Evolutionary conservation across 2,113 vertebrate genomes (phyloP).

Genomic region (Tonatia bakeri): DNA sequence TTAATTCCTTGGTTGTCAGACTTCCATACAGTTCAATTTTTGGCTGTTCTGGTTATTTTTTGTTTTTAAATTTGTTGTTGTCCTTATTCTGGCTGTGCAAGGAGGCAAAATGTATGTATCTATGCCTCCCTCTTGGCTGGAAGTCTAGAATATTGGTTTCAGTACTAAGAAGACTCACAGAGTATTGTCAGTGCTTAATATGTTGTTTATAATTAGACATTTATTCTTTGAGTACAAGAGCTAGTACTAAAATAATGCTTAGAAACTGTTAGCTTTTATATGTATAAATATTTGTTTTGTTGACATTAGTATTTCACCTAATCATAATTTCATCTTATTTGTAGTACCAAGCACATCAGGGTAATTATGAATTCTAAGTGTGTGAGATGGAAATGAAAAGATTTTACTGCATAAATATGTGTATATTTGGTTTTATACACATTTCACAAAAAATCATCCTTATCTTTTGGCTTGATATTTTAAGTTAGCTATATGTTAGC

Average conservation of each 20-base stretch:
- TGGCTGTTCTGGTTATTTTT: no score
- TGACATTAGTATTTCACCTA: constrained; percentile 29
- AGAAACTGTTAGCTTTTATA: constrained; percentile 39
- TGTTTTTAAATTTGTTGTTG: no score
- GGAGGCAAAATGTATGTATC: no score
- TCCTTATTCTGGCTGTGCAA: no score
- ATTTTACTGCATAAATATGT: constrained; percentile 41
- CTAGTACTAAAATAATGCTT: constrained; percentile 7
- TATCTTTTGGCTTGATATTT: background rate
- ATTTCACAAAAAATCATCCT: constrained; percentile 10
- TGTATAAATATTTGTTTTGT: constrained; percentile 49
- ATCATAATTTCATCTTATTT: constrained; percentile 30
- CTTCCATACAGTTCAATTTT: no score
- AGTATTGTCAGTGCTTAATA: constrained; percentile 1
- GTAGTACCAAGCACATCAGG: constrained; percentile 16
- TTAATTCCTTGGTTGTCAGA: no score
- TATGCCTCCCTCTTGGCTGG: no score
- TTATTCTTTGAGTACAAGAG: constrained; percentile 40
- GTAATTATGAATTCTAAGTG: constrained; percentile 45
- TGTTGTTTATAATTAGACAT: constrained; percentile 37
- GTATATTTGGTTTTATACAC: background rate
- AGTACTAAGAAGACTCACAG: background rate
- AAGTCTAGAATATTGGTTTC: background rate
- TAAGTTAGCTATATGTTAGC: background rate
- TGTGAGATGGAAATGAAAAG: background rate